Evolutionary conservation across 2,888 invertebrate genomes (phyloP).

Genomic region (Mesochorus sp.): DNA sequence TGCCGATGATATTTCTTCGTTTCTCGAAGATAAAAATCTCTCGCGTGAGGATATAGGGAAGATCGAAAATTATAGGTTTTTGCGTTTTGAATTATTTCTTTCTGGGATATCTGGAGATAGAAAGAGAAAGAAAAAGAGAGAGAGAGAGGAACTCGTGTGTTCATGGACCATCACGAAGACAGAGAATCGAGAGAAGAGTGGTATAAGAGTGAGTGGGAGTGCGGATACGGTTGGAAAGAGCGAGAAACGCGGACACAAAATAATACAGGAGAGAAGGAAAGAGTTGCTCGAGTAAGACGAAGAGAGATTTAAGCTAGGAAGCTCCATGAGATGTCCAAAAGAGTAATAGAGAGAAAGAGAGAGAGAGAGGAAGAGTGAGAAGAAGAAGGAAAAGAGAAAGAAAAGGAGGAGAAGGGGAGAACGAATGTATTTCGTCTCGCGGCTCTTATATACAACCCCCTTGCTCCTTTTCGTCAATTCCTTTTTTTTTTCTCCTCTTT

Average conservation of each 20-base stretch:
- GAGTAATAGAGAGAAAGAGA: conserved; percentile 27
- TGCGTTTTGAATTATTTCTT: conserved; percentile 80
- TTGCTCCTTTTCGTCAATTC: conserved; percentile 18
- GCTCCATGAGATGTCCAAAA: conserved; percentile 34
- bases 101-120: conserved; percentile 58
- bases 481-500: conserved; percentile 11
- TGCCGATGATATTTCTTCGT: conserved; percentile 58
- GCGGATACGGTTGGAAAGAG: conserved; percentile 61
- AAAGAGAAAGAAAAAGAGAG: not conserved
- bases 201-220: conserved; percentile 21
- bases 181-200: not conserved
- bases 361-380: conserved; percentile 12
- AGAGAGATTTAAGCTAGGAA: conserved; percentile 40
- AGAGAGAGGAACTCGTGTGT: conserved; percentile 27
- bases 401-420: conserved; percentile 42
- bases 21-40: conserved; percentile 74
- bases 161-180: conserved; percentile 33
- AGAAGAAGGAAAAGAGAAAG: conserved; percentile 32
- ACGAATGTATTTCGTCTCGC: conserved; percentile 48
- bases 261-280: conserved; percentile 47
- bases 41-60: conserved; percentile 65
- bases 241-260: conserved; percentile 41
- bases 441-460: conserved; percentile 48
- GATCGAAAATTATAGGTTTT: conserved; percentile 80
- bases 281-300: conserved; percentile 30